phyloP scores from a whole-genome alignment of 2,113 vertebrate genomes.

The Marmota monax region DNA sequence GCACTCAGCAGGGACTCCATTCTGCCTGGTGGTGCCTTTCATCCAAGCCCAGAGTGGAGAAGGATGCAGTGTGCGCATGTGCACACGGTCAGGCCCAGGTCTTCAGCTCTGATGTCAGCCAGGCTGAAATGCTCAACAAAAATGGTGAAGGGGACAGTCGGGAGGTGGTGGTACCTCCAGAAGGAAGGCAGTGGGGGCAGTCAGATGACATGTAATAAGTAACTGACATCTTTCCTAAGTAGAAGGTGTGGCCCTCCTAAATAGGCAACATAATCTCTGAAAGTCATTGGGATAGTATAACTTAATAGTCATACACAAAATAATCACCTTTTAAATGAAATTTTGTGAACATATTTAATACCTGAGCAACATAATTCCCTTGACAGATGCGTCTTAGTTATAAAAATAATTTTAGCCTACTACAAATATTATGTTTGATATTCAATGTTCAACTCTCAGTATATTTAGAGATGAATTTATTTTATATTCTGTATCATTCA shows the following conservation, averaged over 20 bases:
- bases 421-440: background rate
- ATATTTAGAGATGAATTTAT: too few species aligned
- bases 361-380: background rate
- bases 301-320: background rate
- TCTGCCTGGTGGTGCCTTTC: background rate
- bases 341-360: background rate
- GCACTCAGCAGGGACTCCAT: background rate
- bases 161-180: background rate
- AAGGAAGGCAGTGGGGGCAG: background rate
- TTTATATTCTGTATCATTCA: background rate
- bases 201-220: background rate
- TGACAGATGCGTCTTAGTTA: background rate
- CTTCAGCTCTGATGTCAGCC: background rate
- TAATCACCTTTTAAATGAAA: background rate
- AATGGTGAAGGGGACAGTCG: too few species aligned
- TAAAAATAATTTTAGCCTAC: background rate
- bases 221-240: background rate
- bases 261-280: background rate
- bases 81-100: background rate
- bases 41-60: background rate
- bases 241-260: background rate
- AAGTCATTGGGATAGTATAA: background rate
- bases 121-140: too few species aligned
- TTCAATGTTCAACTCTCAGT: too few species aligned
- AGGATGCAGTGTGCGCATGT: too few species aligned